Base-by-base conservation (phyloP, 1,140 invertebrate genomes). In the Matsumurasca onukii region DNA sequence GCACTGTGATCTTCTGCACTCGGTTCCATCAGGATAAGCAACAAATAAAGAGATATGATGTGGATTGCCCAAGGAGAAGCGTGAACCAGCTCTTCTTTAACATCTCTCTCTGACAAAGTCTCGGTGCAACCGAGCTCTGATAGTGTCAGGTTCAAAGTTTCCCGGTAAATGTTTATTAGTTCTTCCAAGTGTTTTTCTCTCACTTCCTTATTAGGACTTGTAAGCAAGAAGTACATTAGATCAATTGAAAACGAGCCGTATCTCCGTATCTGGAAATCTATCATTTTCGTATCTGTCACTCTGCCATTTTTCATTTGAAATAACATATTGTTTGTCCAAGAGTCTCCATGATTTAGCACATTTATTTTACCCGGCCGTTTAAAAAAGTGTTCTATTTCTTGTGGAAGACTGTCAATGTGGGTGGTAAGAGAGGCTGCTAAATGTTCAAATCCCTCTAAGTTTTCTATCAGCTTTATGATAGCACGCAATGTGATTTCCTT, bases 341-440 rank as follows among this genome's bases (percentile, higher is more conserved):
- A 72, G 62, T 76, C 75, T 13, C 75, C 74, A 48, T 76, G 75
- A 68, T 31, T 45, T 3, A 72, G 15, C 2, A 72, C 71, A 25
- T 39, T 72, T 9, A 72, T 3, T n/a, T 25, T 20, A 25, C 57
- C 48, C n/a, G 20, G 13, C 15, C 52, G 20, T 25, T 29, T n/a
- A 20, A 30, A 52, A 15, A 34, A 17, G 1, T 62, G 29, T 29
- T 34, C 17, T 34, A 51, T n/a, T 20, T 22, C 3, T 25, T n/a
- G 13, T 2, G 13, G 20, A 31, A 49, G 48, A n/a, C 20, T 55
- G 3, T 67, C 49, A 5, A 20, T 39, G n/a, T 30, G 20, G 13
- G 13, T 30, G 1, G 55, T 17, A 30, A 29, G 25, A 17, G 52
- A 24, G 9, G 22, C 20, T 27, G 25, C n/a, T 1, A 52, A 12